Percentiles rank a stretch among this genome's conserved stretches.
Evolutionary conservation across 2,888 invertebrate species (phyloP).

Genomic region (Platycnemis pennipes): DNA sequence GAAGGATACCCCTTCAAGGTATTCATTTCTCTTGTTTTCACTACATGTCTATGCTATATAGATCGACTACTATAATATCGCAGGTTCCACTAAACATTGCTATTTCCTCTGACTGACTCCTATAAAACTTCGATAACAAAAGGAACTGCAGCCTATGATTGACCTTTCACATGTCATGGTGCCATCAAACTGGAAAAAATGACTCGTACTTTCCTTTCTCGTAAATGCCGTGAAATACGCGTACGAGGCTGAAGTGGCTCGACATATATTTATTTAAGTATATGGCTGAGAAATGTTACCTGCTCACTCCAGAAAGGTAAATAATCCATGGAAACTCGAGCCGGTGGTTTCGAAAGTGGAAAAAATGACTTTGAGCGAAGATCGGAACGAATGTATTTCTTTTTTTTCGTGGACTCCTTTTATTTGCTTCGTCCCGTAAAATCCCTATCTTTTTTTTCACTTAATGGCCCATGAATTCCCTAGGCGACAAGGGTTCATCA

Average conservation of each 20-base stretch:
- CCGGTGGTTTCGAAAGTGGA: constrained; percentile 1
- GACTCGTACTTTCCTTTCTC: not conserved
- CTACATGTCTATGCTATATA: no score
- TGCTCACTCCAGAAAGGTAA: not conserved
- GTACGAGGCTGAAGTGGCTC: not conserved
- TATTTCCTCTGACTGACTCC: no score
- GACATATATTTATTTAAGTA: not conserved
- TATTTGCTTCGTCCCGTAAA: not conserved
- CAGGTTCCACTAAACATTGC: no score
- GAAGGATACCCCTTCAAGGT: no score
- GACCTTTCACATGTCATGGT: not conserved
- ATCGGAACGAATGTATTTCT: constrained; percentile 5
- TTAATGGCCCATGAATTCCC: constrained; percentile 29
- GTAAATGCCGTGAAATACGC: not conserved
- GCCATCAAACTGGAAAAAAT: not conserved
- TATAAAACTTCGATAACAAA: not conserved
- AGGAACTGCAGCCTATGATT: not conserved
- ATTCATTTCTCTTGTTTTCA: no score
- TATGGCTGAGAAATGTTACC: not conserved
- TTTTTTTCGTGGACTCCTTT: not conserved
- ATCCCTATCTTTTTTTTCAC: not conserved
- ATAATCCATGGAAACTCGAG: constrained; percentile 26
- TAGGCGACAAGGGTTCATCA: constrained; percentile 6
- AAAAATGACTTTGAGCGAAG: not conserved
- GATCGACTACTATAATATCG: no score